Evolutionary conservation across 2,888 invertebrate species (phyloP), one percentile per base, ranked within the genome.

Genomic region (Epicampocera succincta): DNA sequence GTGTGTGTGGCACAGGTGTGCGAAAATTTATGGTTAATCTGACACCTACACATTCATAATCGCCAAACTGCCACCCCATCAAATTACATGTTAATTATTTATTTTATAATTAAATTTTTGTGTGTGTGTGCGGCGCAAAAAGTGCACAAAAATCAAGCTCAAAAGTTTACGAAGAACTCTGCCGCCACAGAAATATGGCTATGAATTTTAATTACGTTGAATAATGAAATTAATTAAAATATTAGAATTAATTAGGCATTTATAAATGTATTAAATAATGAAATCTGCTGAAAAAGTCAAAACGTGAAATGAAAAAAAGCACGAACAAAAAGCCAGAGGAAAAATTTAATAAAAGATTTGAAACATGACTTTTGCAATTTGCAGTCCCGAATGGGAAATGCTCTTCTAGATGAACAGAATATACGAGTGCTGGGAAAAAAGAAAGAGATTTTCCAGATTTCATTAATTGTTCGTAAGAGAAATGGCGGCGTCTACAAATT

Each of bases 221-320:
- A 74, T 74, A 74, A 77, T 71, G 52, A 78, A 78, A 78, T 82
- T 82, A 77, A 78, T 82, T 77, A 65, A 69, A 82, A 74, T 71
- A 78, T 74, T 77, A 65, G 65, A 74, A 77, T 74, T 71, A 77
- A 73, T 74, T 71, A 74, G 65, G 77, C 73, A 77, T 81, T 81
- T 58, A 60, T 71, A 68, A 76, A 73, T 72, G 48, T 19, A 72
- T 72, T 71, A 52, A 17, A 44, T 40, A 44, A 52, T 58, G 40
- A 68, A 75, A 58, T 15, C 48, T 17, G 33, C 21, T 25, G 9
- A 40, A 66, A 60, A 69, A 12, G 8, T 17, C 15, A 52, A 56
- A 63, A 25, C 12, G 17, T 19, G 3, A 69, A 56, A 48, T 74
- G 15, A 6, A 25, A 48, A 21, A 52, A 25, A 25, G 25, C n/a